Base-by-base conservation (phyloP, 2,888 invertebrate genomes). In the Drosophila ustulata region DNA sequence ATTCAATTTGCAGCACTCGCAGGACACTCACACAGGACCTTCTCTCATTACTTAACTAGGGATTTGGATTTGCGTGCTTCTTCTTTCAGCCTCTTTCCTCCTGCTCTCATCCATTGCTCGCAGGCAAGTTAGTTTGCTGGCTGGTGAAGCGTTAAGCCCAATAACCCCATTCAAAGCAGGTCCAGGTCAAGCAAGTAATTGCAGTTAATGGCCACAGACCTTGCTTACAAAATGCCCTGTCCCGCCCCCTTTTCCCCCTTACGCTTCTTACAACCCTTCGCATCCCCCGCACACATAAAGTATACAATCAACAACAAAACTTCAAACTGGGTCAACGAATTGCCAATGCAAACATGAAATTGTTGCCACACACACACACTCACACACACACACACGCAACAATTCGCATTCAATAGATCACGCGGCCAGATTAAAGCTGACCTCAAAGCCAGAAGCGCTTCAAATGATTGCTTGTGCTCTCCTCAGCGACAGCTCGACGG, bases 311-410 rank as follows among this genome's bases (percentile, higher is more conserved):
- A 69, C 76, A 86, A 74, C 67, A 34, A 61, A 45, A 52, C 71
- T 79, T 59, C 56, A 68, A 82, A 82, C 82, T 88, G 70, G 88
- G 88, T 80, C 86, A 85, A 82, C 69, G 77, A 75, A 88, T 82
- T 88, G 77, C 65, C 80, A 88, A 80, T 77, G 68, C 88, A 81
- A 80, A 81, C 83, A 85, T 74, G 58, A 64, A 69, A 75, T 75
- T 74, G 75, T 69, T 69, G 69, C 64, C 56, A 39, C 28, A 55
- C 46, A 52, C 41, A 71, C 47, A 43, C 73, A 53, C 46, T 43
- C 47, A 41, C 45, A 50, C 43, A 51, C 52, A 18, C 56, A 43
- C 55, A 55, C 55, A 55, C 30, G 7, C n/a, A 51, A 32, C 28
- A 59, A 50, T 50, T 57, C 25, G 68, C 9, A 49, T 49, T 55